These are phyloP conservation scores for Pristionchus fissidentatus DNA, from an alignment of 2,888 invertebrate genomes.

Conservation along the genomic window DNA sequence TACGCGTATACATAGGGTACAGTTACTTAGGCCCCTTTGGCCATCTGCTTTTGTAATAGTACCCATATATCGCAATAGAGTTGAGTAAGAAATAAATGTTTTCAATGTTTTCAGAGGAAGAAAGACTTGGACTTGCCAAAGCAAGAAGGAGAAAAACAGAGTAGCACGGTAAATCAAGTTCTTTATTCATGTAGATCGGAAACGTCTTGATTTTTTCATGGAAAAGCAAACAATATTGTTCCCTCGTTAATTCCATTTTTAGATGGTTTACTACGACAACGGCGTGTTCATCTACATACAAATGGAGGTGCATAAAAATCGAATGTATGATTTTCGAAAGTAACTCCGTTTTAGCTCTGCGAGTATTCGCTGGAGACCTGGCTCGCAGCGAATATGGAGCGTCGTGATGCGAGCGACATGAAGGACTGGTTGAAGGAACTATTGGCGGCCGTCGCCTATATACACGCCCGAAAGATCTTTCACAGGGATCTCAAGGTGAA, in stretches of 20 bases:
- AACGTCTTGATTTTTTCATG: too few relatives aligned
- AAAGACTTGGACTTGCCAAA: neutral
- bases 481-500: neutral
- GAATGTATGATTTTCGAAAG: neutral
- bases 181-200: too few relatives aligned
- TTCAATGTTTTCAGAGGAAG: neutral
- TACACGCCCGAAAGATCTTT: neutral
- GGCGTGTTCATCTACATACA: slow-evolving; percentile 1
- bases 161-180: neutral
- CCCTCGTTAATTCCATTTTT: neutral
- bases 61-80: too few relatives aligned
- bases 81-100: neutral
- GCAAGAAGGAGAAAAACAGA: neutral
- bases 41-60: too few relatives aligned
- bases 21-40: too few relatives aligned
- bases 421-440: neutral
- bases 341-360: neutral
- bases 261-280: neutral
- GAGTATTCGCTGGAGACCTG: neutral
- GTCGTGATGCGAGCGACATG: neutral
- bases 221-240: too few relatives aligned
- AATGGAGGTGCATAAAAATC: neutral
- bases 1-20: too few relatives aligned
- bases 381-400: neutral
- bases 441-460: neutral